phyloP scores from a whole-genome alignment of 2,888 invertebrate species.

The Tyria jacobaeae region DNA sequence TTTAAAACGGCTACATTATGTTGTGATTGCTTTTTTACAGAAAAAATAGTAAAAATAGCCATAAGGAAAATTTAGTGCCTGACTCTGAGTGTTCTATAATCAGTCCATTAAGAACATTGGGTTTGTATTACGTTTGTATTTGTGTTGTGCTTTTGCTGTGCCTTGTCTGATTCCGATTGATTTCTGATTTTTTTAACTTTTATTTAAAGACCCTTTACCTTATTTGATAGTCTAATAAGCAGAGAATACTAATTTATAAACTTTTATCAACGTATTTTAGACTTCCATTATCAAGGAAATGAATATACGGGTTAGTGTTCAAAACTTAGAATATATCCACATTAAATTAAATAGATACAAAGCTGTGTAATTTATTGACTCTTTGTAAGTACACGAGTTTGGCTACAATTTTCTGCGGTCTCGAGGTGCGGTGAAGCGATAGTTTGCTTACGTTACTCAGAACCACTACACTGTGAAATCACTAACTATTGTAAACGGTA shows the following conservation, averaged over 20 bases:
- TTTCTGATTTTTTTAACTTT: too few relatives aligned
- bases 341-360: constrained; percentile 6
- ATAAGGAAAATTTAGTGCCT: too few relatives aligned
- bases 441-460: constrained; percentile 60
- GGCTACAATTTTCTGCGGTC: constrained; percentile 74
- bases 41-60: too few relatives aligned
- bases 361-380: constrained; percentile 13
- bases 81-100: background rate
- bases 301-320: too few relatives aligned
- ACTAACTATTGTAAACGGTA: constrained; percentile 47
- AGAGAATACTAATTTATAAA: too few relatives aligned
- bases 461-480: constrained; percentile 79
- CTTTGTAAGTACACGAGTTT: constrained; percentile 19
- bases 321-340: background rate
- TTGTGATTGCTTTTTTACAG: background rate
- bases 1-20: background rate
- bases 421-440: constrained; percentile 66
- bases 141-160: too few relatives aligned
- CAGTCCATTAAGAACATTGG: background rate
- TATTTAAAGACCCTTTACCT: too few relatives aligned
- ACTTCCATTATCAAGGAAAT: too few relatives aligned
- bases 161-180: too few relatives aligned
- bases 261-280: too few relatives aligned
- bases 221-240: too few relatives aligned
- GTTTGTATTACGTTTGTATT: too few relatives aligned